Evolutionary conservation across 2,888 invertebrate genomes (phyloP), one percentile per base, ranked within the genome.

Genomic region (Megaustenia siamemsis): DNA sequence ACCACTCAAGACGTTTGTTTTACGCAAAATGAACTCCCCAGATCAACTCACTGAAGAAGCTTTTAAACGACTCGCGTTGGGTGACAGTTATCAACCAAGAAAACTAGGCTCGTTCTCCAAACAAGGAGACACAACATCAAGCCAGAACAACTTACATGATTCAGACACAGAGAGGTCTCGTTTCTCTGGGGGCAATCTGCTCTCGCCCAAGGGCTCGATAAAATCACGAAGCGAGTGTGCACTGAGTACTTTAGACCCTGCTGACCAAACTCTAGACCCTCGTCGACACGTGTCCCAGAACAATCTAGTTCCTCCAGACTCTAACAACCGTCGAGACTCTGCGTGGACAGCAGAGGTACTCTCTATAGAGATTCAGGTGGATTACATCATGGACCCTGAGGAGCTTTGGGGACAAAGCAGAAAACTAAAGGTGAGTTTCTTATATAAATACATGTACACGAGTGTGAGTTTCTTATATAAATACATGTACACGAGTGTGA

Each of bases 341-440:
- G 53, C 85, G 81, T 73, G 86, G 86, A 85, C 86, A 80, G 78
- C 84, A 40, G 69, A 81, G 40, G 66, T 86, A 1, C 60, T 78
- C 40, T 56, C 82, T 53, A 71, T 85, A 69, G 82, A 86, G 82
- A 76, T 78, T 24, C 66, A 82, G 35, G 83, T 86, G 86, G 83
- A 87, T 82, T 76, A 86, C 38, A 75, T 77, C 40, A 73, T 82
- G 66, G 82, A 86, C 68, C 82, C 82, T 21, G 73, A 32, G 12
- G 86, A 86, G 35, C 78, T 83, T 21, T 83, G 83, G 83, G 83
- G 69, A 0, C n/a, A 71, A 28, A 60, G 24, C 24, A 73, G 43
- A 38, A 40, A 21, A 12, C 43, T 28, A 1, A 43, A 78, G 66
- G 78, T 78, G 38, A 63, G 78, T 28, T 73, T 21, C 15, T 45